Percentiles rank a stretch among this genome's conserved stretches.
These are phyloP conservation scores for Chrysemys picta DNA, from an alignment of 2,113 vertebrate genomes.

Conservation along the genomic window DNA sequence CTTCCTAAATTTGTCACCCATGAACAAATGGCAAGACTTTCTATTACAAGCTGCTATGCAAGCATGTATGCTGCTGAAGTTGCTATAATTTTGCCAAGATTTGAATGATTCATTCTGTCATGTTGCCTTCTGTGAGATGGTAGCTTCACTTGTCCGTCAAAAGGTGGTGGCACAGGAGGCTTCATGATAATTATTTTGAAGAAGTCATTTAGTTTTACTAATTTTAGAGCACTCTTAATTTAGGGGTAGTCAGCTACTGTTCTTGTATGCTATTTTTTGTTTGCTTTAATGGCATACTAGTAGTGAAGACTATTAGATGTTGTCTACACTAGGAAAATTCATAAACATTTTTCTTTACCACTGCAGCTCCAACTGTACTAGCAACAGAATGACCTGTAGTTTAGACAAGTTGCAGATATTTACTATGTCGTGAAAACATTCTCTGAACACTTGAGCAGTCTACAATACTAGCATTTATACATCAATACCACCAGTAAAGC, in stretches of 20 bases:
- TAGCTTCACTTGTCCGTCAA: conserved; percentile 4
- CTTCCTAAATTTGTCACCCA: background rate
- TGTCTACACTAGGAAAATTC: background rate
- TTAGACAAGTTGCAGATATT: background rate
- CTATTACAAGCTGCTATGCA: conserved; percentile 6
- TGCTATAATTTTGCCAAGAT: background rate
- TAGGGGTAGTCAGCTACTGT: background rate
- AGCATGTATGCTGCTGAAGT: background rate
- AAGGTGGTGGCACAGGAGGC: background rate
- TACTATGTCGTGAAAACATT: background rate
- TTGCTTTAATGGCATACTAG: background rate
- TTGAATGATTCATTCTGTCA: conserved; percentile 14
- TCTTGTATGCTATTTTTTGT: background rate
- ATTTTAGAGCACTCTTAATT: background rate
- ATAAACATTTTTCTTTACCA: background rate
- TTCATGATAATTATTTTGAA: background rate
- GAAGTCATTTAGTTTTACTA: background rate
- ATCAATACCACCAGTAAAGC: background rate
- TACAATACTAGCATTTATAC: background rate
- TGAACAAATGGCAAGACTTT: background rate
- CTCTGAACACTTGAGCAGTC: background rate
- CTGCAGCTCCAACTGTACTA: background rate
- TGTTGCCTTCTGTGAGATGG: conserved; percentile 5
- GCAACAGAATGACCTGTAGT: background rate
- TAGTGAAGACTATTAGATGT: background rate